A percentile compares a stretch with the other conserved stretches of the same genome.
These are phyloP conservation scores for Chrysemys picta DNA, from an alignment of 2,113 vertebrate species.

Conservation along the genomic window DNA sequence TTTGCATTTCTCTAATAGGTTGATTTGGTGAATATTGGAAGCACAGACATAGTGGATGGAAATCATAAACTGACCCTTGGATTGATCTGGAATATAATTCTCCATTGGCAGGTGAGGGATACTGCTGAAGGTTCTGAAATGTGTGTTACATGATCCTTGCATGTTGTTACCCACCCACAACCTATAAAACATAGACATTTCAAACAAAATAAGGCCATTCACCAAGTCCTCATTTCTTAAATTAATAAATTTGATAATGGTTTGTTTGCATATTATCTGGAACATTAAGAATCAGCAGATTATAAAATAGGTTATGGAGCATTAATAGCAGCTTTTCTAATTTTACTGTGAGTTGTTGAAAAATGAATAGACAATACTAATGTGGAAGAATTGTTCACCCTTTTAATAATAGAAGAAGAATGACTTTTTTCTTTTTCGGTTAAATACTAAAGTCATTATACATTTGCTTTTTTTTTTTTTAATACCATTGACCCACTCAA, in stretches of 20 bases:
- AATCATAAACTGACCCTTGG: conserved; percentile 98
- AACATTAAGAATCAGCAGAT: not conserved
- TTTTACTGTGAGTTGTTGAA: not conserved
- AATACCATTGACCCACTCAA: not conserved
- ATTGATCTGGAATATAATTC: conserved; percentile 99
- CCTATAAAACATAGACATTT: not conserved
- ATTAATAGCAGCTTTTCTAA: conserved; percentile 20
- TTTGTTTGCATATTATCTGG: not conserved
- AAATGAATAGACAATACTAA: not conserved
- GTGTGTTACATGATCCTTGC: not conserved
- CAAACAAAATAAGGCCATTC: not conserved
- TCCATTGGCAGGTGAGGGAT: conserved; percentile 95
- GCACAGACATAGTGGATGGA: conserved; percentile 97
- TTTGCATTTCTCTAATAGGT: conserved; percentile 80
- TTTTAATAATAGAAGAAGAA: not conserved
- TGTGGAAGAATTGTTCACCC: not conserved
- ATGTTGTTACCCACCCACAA: not conserved
- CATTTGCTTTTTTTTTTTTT: not conserved
- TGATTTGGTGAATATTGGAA: conserved; percentile 97
- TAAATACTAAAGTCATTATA: not conserved
- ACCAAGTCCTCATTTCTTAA: not conserved
- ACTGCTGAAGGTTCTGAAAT: not conserved
- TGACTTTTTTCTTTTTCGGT: conserved; percentile 7
- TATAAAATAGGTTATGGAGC: not conserved
- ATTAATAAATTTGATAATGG: not conserved